Conservation (phyloP, 2,797 vertebrate species). For the Gallinago solitaria region DNA sequence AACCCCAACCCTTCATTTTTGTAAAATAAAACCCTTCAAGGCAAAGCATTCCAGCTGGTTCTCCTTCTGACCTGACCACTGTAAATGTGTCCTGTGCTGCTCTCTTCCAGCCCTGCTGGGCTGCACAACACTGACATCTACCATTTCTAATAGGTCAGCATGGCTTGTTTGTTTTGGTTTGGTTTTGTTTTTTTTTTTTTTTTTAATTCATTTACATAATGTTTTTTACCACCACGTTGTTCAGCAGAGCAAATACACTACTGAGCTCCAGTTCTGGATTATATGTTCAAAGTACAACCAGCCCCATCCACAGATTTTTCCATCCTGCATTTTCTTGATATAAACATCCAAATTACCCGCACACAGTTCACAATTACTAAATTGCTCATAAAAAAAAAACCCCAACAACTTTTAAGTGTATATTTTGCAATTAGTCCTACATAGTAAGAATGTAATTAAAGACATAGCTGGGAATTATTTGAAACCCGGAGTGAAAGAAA, state of each 20-base stretch:
- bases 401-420: background rate
- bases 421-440: background rate
- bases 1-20: background rate
- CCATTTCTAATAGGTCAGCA: too few species aligned
- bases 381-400: background rate
- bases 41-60: background rate
- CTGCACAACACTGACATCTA: background rate
- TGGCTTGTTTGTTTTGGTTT: too few species aligned
- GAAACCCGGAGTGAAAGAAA: background rate
- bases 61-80: background rate
- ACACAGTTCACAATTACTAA: constrained; percentile 1
- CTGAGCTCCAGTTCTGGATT: background rate
- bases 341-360: background rate
- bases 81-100: background rate
- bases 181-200: rapidly evolving
- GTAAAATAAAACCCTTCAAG: background rate
- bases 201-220: background rate
- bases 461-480: background rate
- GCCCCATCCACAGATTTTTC: background rate
- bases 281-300: background rate
- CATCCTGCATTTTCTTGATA: background rate
- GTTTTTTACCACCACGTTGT: background rate
- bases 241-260: background rate
- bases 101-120: background rate
- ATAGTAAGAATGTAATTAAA: constrained; percentile 1